phyloP scores from a whole-genome alignment of 2,888 invertebrate genomes.

The Luperina nickerlii region DNA sequence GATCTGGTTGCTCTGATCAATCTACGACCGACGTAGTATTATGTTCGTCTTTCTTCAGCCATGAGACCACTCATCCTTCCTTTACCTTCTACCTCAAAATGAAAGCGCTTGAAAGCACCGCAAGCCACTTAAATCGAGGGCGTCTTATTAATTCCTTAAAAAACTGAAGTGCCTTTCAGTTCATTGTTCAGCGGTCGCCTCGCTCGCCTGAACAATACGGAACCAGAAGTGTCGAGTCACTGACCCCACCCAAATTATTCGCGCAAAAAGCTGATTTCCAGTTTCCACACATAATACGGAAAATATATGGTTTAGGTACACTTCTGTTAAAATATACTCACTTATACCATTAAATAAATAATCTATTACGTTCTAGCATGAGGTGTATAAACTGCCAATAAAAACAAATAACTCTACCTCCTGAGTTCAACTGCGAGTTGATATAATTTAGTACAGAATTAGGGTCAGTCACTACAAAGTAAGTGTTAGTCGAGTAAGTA shows the following conservation, averaged over 20 bases:
- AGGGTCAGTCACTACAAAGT: slow-evolving; percentile 33
- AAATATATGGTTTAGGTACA: slow-evolving; percentile 20
- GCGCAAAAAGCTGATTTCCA: slow-evolving; percentile 39
- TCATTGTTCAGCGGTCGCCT: slow-evolving; percentile 68
- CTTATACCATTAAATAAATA: slow-evolving; percentile 3
- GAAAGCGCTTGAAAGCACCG: slow-evolving; percentile 54
- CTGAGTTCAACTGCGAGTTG: background rate
- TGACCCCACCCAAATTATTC: slow-evolving; percentile 45
- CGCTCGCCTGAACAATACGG: slow-evolving; percentile 64
- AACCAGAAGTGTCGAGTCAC: slow-evolving; percentile 68
- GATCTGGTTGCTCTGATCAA: slow-evolving; percentile 29
- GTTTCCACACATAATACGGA: slow-evolving; percentile 16
- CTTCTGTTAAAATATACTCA: background rate
- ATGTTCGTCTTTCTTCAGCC: slow-evolving; percentile 36
- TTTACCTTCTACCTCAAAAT: slow-evolving; percentile 55
- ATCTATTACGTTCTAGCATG: background rate
- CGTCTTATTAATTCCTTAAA: slow-evolving; percentile 73
- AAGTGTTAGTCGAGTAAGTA: slow-evolving; percentile 22
- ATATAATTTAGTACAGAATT: slow-evolving; percentile 24
- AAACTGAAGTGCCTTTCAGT: slow-evolving; percentile 65
- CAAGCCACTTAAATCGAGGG: slow-evolving; percentile 68
- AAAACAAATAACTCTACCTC: slow-evolving; percentile 6
- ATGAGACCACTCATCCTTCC: slow-evolving; percentile 57
- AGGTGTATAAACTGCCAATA: background rate
- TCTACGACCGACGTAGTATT: slow-evolving; percentile 29